These are phyloP conservation scores for Podocnemis expansa DNA, from an alignment of 2,113 vertebrate species.

Conservation along the genomic window DNA sequence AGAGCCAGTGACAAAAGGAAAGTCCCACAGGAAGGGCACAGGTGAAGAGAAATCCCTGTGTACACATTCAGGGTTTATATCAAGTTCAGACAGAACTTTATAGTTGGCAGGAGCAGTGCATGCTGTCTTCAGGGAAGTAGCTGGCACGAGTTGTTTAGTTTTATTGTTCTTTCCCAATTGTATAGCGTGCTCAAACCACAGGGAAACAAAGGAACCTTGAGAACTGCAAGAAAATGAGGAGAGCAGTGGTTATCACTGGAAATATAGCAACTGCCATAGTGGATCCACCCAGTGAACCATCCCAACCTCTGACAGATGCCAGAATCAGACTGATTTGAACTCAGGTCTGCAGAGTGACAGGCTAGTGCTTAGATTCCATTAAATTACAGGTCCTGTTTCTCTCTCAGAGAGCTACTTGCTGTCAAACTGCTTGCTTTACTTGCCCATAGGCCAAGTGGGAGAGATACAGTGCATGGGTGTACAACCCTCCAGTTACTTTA, in stretches of 20 bases:
- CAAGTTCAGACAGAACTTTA: not conserved
- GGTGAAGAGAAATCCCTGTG: not conserved
- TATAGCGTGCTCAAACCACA: not conserved
- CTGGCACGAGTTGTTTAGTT: not conserved
- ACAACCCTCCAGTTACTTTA: not conserved
- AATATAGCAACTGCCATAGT: rapidly evolving
- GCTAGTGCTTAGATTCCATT: not conserved
- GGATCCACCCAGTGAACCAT: rapidly evolving
- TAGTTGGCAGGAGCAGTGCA: not conserved
- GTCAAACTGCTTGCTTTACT: not conserved
- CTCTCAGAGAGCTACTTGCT: not conserved
- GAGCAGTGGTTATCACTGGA: not conserved
- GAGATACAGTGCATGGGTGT: too few species aligned
- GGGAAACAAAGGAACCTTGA: not conserved
- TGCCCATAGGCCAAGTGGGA: rapidly evolving
- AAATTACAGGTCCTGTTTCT: not conserved
- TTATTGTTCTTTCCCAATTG: not conserved
- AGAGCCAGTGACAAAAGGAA: rapidly evolving
- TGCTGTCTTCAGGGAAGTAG: not conserved
- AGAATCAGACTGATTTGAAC: not conserved
- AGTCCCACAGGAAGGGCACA: not conserved
- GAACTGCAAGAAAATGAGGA: not conserved
- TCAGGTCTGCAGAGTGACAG: not conserved
- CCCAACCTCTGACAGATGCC: not conserved
- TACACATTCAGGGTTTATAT: not conserved